Evolutionary conservation across 2,797 vertebrate genomes (phyloP).

Genomic region (Cirrhinus mrigala): DNA sequence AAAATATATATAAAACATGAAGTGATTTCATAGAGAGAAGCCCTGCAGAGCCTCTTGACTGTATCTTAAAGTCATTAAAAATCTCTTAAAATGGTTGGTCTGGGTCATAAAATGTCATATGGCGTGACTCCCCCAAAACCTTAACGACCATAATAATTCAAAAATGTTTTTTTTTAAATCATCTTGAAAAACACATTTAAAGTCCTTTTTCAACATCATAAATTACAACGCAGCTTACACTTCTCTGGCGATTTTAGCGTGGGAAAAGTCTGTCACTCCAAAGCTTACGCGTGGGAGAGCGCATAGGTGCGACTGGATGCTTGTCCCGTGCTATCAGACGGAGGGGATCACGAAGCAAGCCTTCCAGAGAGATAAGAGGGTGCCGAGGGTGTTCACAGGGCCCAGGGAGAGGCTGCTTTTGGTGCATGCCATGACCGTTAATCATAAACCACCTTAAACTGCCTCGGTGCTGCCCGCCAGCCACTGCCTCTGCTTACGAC

Average conservation of each 20-base stretch:
- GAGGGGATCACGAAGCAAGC: conserved; percentile 38
- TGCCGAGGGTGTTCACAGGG: background rate
- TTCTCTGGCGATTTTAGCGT: conserved; percentile 16
- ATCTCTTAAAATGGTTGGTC: too few species aligned
- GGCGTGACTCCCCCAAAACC: background rate
- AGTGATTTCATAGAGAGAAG: background rate
- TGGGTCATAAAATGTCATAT: too few species aligned
- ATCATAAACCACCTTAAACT: conserved; percentile 37
- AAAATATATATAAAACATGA: background rate
- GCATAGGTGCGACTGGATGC: conserved; percentile 34
- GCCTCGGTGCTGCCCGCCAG: conserved; percentile 20
- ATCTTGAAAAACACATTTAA: background rate
- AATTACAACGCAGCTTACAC: conserved; percentile 1
- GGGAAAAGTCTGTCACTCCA: background rate
- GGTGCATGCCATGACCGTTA: conserved; percentile 15
- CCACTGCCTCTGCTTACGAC: conserved; percentile 59
- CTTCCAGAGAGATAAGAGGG: conserved; percentile 44
- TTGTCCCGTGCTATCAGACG: conserved; percentile 39
- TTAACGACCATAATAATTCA: too few species aligned
- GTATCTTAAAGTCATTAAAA: background rate
- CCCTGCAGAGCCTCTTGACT: background rate
- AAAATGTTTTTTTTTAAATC: background rate
- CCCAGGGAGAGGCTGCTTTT: conserved; percentile 16
- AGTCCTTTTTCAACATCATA: background rate
- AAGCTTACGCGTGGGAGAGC: background rate